phyloP scores from a whole-genome alignment of 2,888 invertebrate species.

The Thymelicus sylvestris region DNA sequence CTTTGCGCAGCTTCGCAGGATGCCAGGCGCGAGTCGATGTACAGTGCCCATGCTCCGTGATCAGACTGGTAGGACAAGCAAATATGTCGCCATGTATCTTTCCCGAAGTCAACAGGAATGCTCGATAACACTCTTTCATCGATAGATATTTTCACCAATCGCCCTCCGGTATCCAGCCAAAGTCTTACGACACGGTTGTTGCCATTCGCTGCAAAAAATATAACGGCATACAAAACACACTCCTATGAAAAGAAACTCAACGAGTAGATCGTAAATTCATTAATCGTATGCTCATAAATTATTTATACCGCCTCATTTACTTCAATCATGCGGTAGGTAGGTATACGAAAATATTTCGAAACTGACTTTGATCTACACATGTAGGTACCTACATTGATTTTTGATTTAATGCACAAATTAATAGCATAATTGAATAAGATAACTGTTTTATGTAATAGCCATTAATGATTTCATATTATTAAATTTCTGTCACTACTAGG shows the following conservation, averaged over 20 bases:
- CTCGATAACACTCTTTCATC: slow-evolving; percentile 71
- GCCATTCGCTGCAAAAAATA: slow-evolving; percentile 78
- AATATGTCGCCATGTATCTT: slow-evolving; percentile 86
- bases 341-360: slow-evolving; percentile 41
- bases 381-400: too few species aligned
- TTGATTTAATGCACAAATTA: too few species aligned
- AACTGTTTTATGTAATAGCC: too few species aligned
- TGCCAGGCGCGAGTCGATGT: slow-evolving; percentile 84
- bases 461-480: too few species aligned
- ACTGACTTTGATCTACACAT: slow-evolving; percentile 15
- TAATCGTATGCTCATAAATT: slow-evolving; percentile 49
- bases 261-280: slow-evolving; percentile 49
- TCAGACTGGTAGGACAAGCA: slow-evolving; percentile 87
- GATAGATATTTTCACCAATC: slow-evolving; percentile 83
- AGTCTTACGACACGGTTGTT: slow-evolving; percentile 78
- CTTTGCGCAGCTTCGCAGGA: slow-evolving; percentile 64
- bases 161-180: slow-evolving; percentile 86
- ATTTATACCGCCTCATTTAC: slow-evolving; percentile 50
- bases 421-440: too few species aligned
- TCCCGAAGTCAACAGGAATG: slow-evolving; percentile 68
- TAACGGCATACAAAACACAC: slow-evolving; percentile 29
- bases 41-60: slow-evolving; percentile 86
- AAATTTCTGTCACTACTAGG: too few species aligned
- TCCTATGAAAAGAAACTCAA: slow-evolving; percentile 41
- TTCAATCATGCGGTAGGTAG: slow-evolving; percentile 45